Evolutionary conservation across 2,797 vertebrate genomes (phyloP).

Genomic region (Dromococcyx pavoninus): DNA sequence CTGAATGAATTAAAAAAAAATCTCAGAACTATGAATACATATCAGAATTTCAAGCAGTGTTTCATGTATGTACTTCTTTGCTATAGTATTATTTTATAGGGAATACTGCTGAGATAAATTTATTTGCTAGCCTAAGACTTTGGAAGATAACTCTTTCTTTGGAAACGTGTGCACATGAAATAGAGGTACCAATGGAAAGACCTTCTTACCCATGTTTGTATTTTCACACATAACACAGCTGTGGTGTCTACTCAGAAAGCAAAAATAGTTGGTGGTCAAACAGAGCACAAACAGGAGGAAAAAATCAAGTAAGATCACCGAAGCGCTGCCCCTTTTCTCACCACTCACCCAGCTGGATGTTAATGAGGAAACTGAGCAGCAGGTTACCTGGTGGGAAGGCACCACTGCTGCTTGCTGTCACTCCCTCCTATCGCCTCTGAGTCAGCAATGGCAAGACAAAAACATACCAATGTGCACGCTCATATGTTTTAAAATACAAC

Average conservation of each 20-base stretch:
- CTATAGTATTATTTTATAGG: background rate
- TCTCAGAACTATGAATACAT: conserved; percentile 14
- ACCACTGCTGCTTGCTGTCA: background rate
- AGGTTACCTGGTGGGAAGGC: background rate
- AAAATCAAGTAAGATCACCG: background rate
- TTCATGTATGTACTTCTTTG: background rate
- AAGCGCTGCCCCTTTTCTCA: rapidly evolving
- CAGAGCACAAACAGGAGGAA: background rate
- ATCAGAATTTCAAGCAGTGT: conserved; percentile 31
- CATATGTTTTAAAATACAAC: background rate
- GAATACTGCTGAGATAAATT: background rate
- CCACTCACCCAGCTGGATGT: background rate
- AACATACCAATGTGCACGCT: rapidly evolving
- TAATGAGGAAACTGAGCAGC: background rate
- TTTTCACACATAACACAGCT: background rate
- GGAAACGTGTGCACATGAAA: background rate
- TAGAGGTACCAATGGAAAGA: background rate
- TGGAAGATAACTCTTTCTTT: background rate
- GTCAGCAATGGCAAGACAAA: background rate
- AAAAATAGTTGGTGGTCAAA: background rate
- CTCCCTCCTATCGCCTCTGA: background rate
- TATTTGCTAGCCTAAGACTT: background rate
- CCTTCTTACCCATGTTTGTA: background rate
- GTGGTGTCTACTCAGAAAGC: background rate
- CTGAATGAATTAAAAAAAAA: conserved; percentile 43